Evolutionary conservation across 2,797 vertebrate genomes (phyloP).

Genomic region (Silurus aristotelis): DNA sequence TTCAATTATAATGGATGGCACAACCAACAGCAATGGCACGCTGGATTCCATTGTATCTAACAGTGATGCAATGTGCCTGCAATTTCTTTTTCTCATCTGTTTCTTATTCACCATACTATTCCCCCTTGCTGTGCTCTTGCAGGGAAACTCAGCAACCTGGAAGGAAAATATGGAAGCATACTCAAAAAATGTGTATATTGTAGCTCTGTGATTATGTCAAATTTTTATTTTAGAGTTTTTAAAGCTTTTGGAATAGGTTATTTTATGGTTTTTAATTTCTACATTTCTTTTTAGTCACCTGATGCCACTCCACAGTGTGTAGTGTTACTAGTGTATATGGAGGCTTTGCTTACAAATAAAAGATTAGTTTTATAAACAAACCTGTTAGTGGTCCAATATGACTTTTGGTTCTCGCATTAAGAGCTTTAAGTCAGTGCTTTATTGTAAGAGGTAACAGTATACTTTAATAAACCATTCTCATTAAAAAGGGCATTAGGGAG

Average conservation of each 20-base stretch:
- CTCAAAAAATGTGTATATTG: background rate
- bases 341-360: slow-evolving; percentile 7
- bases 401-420: slow-evolving; percentile 7
- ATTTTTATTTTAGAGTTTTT: background rate
- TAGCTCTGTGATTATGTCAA: background rate
- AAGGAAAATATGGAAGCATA: slow-evolving; percentile 8
- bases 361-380: slow-evolving; percentile 2
- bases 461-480: background rate
- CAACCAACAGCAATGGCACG: slow-evolving; percentile 6
- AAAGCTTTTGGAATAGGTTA: background rate
- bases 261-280: background rate
- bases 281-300: background rate
- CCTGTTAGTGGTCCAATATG: background rate
- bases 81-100: slow-evolving; percentile 42
- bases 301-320: background rate
- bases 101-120: slow-evolving; percentile 37
- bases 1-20: slow-evolving; percentile 6
- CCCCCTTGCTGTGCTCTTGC: slow-evolving; percentile 31
- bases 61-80: slow-evolving; percentile 47
- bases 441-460: background rate
- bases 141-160: background rate
- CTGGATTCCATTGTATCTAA: slow-evolving; percentile 34
- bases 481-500: slow-evolving; percentile 19
- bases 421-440: background rate
- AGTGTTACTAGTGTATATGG: background rate